phyloP scores from a whole-genome alignment of 2,113 vertebrate species.

The Bombycilla garrulus region DNA sequence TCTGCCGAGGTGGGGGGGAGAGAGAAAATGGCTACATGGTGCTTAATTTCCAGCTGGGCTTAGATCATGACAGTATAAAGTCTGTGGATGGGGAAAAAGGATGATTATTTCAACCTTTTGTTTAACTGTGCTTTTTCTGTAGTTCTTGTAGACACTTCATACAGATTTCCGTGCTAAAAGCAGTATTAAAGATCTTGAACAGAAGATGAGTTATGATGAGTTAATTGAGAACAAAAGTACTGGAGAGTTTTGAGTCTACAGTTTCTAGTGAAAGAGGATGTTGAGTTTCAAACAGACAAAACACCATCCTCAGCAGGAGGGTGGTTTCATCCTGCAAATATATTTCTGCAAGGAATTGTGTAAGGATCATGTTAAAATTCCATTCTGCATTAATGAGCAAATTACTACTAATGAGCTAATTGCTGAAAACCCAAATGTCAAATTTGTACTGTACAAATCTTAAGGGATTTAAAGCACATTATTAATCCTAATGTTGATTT shows the following conservation, averaged over 20 bases:
- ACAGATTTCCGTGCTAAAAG: background rate
- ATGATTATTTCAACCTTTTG: background rate
- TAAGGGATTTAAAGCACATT: background rate
- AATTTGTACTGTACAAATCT: background rate
- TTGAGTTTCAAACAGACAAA: background rate
- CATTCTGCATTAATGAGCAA: background rate
- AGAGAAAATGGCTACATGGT: background rate
- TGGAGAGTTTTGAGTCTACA: background rate
- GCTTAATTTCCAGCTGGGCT: background rate
- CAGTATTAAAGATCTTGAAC: background rate
- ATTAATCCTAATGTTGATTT: background rate
- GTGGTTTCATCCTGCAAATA: background rate
- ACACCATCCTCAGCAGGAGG: fast-evolving
- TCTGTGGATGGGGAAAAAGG: background rate
- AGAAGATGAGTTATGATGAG: background rate
- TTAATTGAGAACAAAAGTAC: constrained; percentile 17
- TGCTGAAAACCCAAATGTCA: background rate
- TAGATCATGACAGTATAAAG: background rate
- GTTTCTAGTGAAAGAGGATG: background rate
- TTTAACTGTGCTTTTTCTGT: background rate
- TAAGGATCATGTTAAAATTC: background rate
- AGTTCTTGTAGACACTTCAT: background rate
- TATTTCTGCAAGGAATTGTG: background rate
- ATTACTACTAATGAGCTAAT: background rate
- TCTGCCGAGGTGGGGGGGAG: background rate